Conservation (phyloP, 2,797 vertebrate species). For the Protosalanx chinensis region DNA sequence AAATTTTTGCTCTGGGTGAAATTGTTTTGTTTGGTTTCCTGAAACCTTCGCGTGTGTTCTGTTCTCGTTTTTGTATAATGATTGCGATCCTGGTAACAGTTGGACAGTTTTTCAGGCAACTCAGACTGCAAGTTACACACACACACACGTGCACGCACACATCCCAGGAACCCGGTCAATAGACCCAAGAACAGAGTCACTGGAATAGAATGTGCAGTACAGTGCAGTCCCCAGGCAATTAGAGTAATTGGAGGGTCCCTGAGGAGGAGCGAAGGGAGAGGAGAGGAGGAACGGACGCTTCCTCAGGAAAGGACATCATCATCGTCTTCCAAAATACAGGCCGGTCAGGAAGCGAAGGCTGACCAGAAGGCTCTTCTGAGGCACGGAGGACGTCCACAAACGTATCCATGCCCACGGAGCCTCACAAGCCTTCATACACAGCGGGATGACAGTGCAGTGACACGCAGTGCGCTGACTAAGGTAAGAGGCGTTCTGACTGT, state of each 20-base stretch:
- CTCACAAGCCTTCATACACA: conserved; percentile 47
- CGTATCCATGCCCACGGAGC: conserved; percentile 39
- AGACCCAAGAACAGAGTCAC: background rate
- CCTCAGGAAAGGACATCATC: conserved; percentile 82
- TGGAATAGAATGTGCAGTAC: conserved; percentile 22
- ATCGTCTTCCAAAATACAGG: conserved; percentile 76
- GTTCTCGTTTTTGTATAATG: background rate
- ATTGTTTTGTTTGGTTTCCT: too few relatives aligned
- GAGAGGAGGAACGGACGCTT: conserved; percentile 71
- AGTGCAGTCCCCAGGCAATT: conserved; percentile 38
- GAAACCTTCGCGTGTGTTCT: too few relatives aligned
- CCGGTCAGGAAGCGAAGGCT: conserved; percentile 63
- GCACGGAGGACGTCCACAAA: conserved; percentile 58
- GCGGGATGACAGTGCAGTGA: conserved; percentile 71
- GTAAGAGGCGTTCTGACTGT: conserved; percentile 37
- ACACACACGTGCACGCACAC: conserved; percentile 1
- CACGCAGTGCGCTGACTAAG: conserved; percentile 48
- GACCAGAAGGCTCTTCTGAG: conserved; percentile 71
- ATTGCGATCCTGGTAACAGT: background rate
- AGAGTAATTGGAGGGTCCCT: conserved; percentile 42
- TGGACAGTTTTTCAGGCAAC: background rate
- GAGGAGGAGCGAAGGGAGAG: conserved; percentile 10
- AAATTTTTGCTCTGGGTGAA: too few relatives aligned
- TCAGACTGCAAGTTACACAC: background rate
- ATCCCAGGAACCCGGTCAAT: background rate